Percentiles rank a stretch among this genome's conserved stretches.
These are phyloP conservation scores for Plumapathes pennacea DNA, from an alignment of 92 coral and sea anemone genomes.

Conservation along the genomic window DNA sequence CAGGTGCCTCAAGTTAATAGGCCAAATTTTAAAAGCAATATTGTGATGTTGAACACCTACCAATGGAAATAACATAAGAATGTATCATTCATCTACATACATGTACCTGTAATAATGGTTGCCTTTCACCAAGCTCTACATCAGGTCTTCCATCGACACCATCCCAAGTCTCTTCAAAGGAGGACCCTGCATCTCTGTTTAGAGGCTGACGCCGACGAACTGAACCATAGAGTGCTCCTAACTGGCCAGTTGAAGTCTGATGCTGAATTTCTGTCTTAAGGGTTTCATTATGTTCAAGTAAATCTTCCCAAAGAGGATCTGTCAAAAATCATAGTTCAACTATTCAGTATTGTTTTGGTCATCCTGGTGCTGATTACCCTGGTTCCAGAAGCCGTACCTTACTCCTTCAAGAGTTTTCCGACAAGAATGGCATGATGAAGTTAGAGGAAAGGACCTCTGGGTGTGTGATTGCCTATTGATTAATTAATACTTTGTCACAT, in stretches of 20 bases:
- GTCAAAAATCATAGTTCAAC: neutral
- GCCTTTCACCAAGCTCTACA: neutral
- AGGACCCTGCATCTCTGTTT: slow-evolving; percentile 25
- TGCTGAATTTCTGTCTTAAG: slow-evolving; percentile 2
- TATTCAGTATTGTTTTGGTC: neutral
- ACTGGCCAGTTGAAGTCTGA: slow-evolving; percentile 6
- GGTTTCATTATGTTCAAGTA: slow-evolving; percentile 26
- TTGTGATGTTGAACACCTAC: too few relatives aligned
- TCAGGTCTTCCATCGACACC: neutral
- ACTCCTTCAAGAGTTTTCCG: too few relatives aligned
- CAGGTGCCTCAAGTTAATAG: too few relatives aligned
- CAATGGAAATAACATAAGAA: too few relatives aligned
- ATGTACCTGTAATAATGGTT: neutral
- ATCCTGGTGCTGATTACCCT: too few relatives aligned
- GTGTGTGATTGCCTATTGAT: too few relatives aligned
- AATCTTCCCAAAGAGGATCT: slow-evolving; percentile 49
- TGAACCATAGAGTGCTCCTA: slow-evolving; percentile 28
- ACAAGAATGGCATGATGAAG: too few relatives aligned
- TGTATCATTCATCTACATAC: too few relatives aligned
- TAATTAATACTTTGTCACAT: too few relatives aligned
- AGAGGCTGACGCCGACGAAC: slow-evolving; percentile 6
- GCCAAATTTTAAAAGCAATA: too few relatives aligned
- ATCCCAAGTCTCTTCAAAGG: neutral
- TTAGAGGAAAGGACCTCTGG: too few relatives aligned
- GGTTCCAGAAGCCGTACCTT: too few relatives aligned